Evolutionary conservation across 2,113 vertebrate species (phyloP).

Genomic region (Channa maculata): DNA sequence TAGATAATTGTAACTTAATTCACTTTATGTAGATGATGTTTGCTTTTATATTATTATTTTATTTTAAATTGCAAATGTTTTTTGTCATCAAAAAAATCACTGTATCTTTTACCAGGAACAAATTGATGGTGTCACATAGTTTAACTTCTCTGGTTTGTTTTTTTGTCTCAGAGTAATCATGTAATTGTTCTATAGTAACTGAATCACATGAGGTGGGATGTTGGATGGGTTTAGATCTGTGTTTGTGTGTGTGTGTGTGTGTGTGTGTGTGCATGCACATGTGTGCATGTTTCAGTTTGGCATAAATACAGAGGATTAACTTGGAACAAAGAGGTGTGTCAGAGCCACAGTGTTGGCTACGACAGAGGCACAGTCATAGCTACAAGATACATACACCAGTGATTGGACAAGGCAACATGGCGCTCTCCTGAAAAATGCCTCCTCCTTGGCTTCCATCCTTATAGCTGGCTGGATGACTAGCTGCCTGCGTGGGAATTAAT

Average conservation of each 20-base stretch:
- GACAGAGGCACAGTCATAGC: constrained; percentile 31
- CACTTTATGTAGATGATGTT: too few species aligned
- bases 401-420: constrained; percentile 32
- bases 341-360: constrained; percentile 24
- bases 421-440: constrained; percentile 48
- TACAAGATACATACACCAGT: constrained; percentile 19
- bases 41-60: too few species aligned
- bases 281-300: constrained; percentile 41
- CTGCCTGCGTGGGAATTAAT: constrained; percentile 67
- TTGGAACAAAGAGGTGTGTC: constrained; percentile 60
- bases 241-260: constrained; percentile 12
- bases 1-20: too few species aligned
- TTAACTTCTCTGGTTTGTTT: constrained; percentile 9
- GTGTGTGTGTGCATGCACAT: constrained; percentile 8
- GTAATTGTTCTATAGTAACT: constrained; percentile 50
- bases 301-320: constrained; percentile 62
- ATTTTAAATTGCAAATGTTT: too few species aligned
- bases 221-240: constrained; percentile 21
- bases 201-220: constrained; percentile 27
- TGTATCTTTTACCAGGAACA: too few species aligned
- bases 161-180: constrained; percentile 25
- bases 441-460: constrained; percentile 49
- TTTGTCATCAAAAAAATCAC: too few species aligned
- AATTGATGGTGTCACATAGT: too few species aligned
- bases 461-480: constrained; percentile 30